Base-by-base conservation (phyloP, 2,888 invertebrate species). In the Coleophora flavipennella region DNA sequence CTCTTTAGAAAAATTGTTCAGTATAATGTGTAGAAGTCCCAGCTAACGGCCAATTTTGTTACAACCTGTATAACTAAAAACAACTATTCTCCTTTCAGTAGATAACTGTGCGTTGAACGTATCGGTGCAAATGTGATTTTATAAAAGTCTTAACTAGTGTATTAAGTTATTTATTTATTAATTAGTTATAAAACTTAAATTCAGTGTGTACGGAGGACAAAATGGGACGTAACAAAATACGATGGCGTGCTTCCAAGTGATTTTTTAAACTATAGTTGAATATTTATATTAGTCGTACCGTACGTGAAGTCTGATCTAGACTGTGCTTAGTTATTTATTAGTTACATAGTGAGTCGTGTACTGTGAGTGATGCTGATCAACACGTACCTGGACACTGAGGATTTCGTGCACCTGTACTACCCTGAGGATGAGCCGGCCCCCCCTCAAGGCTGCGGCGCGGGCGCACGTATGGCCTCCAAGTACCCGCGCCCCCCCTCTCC, bases 311-410 rank as follows among this genome's bases (percentile, higher is more conserved):
- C 76, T 77, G 76, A 73, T 68, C 46, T 73, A 68, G 67, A 75
- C 70, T 76, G 78, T 60, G 57, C 60, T 66, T 66, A 67, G 63
- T 72, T 71, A 75, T 71, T 75, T 67, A 67, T 71, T 77, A 67
- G 65, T 63, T 69, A n/a, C n/a, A n/a, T n/a, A 68, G 71, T 60
- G 67, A 68, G 29, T 35, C 27, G 27, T 64, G 60, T 70, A 66
- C 55, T 56, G 51, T 44, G 51, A 64, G 64, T 71, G 69, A 84
- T 84, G 84, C 73, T 84, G 81, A 84, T 84, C 72, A 84, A 84
- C 65, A 84, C 84, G 41, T 81, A 64, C 59, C 70, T 84, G 72
- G 84, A 84, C 78, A 84, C 84, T 76, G 84, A 84, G 65, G 84
- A 84, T 70, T 84, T 84, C 78, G 84, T 84, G 74, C 84, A 84